Evolutionary conservation across 2,797 vertebrate species (phyloP).

Genomic region (Cyclopterus lumpus): DNA sequence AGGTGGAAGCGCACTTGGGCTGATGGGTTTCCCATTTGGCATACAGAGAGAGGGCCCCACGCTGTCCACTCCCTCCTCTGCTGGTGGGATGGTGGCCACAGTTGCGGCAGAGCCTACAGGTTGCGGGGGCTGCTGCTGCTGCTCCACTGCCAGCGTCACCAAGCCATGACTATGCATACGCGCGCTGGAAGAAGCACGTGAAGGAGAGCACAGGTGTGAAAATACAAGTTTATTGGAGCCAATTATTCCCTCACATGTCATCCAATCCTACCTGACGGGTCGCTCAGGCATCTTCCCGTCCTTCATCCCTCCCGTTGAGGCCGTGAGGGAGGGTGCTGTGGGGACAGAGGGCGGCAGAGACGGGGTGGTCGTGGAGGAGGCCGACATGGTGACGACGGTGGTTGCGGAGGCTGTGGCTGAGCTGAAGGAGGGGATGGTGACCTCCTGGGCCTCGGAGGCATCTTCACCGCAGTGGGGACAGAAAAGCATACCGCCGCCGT

Average conservation of each 20-base stretch:
- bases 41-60: constrained; percentile 89
- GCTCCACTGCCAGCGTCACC: constrained; percentile 72
- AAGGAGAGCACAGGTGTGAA: not conserved
- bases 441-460: constrained; percentile 92
- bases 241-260: not conserved
- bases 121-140: constrained; percentile 74
- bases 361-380: constrained; percentile 83
- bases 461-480: constrained; percentile 96
- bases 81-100: constrained; percentile 63
- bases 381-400: constrained; percentile 81
- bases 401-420: constrained; percentile 68
- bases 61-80: constrained; percentile 89
- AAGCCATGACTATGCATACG: constrained; percentile 90
- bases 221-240: not conserved
- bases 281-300: constrained; percentile 81
- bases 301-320: constrained; percentile 73
- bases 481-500: constrained; percentile 89
- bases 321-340: constrained; percentile 70
- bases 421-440: constrained; percentile 87
- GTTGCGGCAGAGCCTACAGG: constrained; percentile 68
- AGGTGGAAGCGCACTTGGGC: constrained; percentile 86
- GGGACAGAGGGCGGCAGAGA: constrained; percentile 78
- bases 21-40: constrained; percentile 88
- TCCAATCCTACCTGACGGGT: constrained; percentile 78
- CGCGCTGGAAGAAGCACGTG: constrained; percentile 75